phyloP scores from a whole-genome alignment of 1,140 invertebrate species.

The Eumaeus atala region DNA sequence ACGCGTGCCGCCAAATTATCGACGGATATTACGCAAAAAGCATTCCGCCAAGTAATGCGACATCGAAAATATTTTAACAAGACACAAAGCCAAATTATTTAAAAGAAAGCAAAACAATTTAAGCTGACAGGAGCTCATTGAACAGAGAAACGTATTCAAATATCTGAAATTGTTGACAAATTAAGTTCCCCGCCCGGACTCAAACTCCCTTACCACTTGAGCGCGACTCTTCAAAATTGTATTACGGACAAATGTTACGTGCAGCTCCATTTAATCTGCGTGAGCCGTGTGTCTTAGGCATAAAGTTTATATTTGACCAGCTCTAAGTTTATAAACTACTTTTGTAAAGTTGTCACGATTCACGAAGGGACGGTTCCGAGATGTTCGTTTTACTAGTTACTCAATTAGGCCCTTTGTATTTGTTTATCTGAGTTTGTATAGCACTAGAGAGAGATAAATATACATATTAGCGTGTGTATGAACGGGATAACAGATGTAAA shows the following conservation, averaged over 20 bases:
- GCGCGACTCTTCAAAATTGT: conserved; percentile 62
- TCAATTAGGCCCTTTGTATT: conserved; percentile 75
- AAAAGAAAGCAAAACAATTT: conserved; percentile 68
- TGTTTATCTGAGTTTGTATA: conserved; percentile 73
- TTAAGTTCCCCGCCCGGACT: conserved; percentile 66
- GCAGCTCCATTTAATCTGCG: background rate
- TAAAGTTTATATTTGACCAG: conserved; percentile 29
- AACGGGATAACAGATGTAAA: conserved; percentile 38
- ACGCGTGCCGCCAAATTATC: conserved; percentile 6
- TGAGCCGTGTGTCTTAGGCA: background rate
- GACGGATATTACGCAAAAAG: conserved; percentile 9
- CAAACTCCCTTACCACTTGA: conserved; percentile 68
- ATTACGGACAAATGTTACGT: conserved; percentile 23
- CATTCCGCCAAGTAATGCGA: conserved; percentile 9
- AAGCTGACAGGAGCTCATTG: conserved; percentile 68
- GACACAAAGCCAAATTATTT: conserved; percentile 47
- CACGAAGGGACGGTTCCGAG: conserved; percentile 61
- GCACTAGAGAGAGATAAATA: conserved; percentile 40
- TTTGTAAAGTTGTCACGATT: conserved; percentile 37
- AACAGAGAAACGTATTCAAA: conserved; percentile 72
- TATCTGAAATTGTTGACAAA: conserved; percentile 74
- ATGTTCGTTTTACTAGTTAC: conserved; percentile 73
- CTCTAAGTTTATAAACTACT: conserved; percentile 16
- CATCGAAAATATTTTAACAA: conserved; percentile 30
- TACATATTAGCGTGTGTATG: conserved; percentile 22